Percentiles rank a stretch among this genome's conserved stretches.
Evolutionary conservation across 2,797 vertebrate genomes (phyloP).

Genomic region (Anisognathus igniventris): DNA sequence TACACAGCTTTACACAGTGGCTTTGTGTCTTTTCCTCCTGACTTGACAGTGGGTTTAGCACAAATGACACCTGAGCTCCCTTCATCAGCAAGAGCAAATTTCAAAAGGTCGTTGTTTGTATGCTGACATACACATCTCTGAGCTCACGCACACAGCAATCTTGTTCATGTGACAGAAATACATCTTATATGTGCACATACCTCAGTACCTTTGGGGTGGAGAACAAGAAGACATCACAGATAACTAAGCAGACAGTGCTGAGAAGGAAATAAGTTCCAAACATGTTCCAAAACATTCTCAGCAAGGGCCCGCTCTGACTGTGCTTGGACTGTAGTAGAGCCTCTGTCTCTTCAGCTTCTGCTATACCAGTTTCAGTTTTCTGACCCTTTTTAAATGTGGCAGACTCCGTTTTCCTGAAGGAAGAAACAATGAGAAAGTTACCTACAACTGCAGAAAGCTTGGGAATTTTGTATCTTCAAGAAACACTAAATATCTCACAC

Average conservation of each 20-base stretch:
- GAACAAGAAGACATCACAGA: conserved; percentile 89
- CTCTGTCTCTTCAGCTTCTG: conserved; percentile 77
- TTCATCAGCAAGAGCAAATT: background rate
- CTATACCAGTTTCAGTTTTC: background rate
- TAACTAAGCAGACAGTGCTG: conserved; percentile 82
- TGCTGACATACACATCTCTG: background rate
- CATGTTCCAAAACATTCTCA: conserved; percentile 81
- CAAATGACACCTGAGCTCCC: background rate
- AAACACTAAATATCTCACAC: background rate
- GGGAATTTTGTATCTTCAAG: background rate
- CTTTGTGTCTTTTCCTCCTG: background rate
- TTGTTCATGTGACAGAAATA: background rate
- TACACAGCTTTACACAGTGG: background rate
- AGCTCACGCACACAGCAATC: background rate
- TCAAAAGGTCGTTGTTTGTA: background rate
- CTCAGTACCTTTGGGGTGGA: conserved; percentile 87
- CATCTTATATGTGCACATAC: conserved; percentile 64
- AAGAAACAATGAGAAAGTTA: background rate
- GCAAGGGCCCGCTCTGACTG: conserved; percentile 76
- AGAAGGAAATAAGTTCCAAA: conserved; percentile 86
- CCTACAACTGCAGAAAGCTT: background rate
- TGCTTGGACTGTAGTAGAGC: conserved; percentile 78
- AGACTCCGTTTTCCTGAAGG: conserved; percentile 15
- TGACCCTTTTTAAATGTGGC: background rate
- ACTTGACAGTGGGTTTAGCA: background rate